These are phyloP conservation scores for Camelus dromedarius DNA, from an alignment of 2,113 vertebrate genomes.

Conservation along the genomic window DNA sequence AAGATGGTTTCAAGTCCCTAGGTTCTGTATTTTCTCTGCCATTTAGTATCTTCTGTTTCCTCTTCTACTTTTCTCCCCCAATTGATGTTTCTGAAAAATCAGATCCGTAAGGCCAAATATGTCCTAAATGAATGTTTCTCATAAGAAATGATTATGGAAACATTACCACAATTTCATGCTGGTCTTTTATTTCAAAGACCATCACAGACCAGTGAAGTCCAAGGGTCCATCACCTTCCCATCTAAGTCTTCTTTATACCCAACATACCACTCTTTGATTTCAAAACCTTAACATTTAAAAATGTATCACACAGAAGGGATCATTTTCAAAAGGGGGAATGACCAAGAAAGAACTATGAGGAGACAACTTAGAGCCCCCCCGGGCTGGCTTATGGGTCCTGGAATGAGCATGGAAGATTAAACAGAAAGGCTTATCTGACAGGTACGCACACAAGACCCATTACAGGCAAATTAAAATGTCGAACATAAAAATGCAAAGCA, in stretches of 20 bases:
- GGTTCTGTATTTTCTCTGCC: background rate
- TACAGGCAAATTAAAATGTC: background rate
- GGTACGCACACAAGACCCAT: background rate
- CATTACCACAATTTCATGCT: no score
- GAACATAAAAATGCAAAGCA: constrained; percentile 13
- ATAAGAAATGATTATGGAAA: no score
- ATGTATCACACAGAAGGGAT: background rate
- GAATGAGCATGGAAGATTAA: background rate
- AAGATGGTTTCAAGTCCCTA: background rate
- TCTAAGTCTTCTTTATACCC: no score
- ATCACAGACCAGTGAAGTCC: no score
- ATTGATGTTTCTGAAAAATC: no score
- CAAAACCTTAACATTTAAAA: no score
- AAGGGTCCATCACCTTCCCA: no score
- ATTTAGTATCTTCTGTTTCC: background rate
- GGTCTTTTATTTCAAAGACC: no score
- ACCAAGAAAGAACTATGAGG: background rate
- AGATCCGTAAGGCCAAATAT: no score
- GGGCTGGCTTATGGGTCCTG: background rate
- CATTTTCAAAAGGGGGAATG: background rate
- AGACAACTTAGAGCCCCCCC: rapidly evolving
- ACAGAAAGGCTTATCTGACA: background rate
- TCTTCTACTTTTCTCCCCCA: no score
- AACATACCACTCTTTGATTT: no score
- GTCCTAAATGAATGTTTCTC: no score